Evolutionary conservation across 2,797 vertebrate genomes (phyloP).

Genomic region (Streptopelia turtur): DNA sequence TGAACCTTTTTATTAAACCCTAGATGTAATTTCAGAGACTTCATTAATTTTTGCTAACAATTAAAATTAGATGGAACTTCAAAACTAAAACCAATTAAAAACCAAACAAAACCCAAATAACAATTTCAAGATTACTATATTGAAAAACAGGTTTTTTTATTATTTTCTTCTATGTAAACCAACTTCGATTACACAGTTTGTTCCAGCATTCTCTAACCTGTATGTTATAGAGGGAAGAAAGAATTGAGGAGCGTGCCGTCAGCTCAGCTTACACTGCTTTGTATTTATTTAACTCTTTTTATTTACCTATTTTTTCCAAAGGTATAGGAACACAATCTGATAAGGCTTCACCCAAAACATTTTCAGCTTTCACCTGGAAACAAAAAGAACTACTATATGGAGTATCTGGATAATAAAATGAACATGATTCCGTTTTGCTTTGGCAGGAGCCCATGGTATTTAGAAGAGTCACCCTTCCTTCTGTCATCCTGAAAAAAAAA

Average conservation of each 20-base stretch:
- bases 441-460: rapidly evolving
- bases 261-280: background rate
- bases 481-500: background rate
- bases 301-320: conserved; percentile 66
- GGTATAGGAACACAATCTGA: background rate
- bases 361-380: conserved; percentile 70
- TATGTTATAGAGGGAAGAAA: background rate
- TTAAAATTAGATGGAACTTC: background rate
- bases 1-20: background rate
- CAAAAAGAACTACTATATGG: background rate
- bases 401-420: background rate
- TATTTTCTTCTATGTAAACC: background rate
- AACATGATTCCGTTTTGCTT: conserved; percentile 37
- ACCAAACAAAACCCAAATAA: background rate
- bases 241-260: background rate
- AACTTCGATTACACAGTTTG: background rate
- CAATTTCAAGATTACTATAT: background rate
- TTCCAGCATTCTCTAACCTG: background rate
- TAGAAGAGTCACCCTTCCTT: background rate
- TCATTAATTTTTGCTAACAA: background rate
- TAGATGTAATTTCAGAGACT: background rate
- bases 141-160: background rate
- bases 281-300: background rate
- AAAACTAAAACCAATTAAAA: background rate
- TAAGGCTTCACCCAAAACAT: conserved; percentile 48